Conservation (phyloP, 2,888 invertebrate genomes). For the Craniophora ligustri region DNA sequence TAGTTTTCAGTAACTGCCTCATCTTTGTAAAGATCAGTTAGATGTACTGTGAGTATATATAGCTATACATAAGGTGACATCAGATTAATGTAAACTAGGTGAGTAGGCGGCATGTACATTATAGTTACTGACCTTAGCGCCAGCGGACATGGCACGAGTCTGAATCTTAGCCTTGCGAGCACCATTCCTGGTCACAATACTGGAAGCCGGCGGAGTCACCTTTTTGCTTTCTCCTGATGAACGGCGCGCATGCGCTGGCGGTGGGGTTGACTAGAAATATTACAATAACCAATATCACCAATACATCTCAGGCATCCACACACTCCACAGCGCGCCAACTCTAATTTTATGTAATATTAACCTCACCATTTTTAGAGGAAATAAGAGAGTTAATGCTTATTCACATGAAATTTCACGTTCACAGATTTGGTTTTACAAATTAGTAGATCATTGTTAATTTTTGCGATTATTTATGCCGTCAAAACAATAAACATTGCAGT, state of each 20-base stretch:
- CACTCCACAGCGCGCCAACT: constrained; percentile 47
- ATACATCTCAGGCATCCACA: constrained; percentile 7
- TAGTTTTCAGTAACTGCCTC: background rate
- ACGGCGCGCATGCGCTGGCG: constrained; percentile 68
- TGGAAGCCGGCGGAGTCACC: constrained; percentile 75
- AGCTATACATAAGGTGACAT: constrained; percentile 16
- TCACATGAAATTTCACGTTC: constrained; percentile 41
- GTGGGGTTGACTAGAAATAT: constrained; percentile 73
- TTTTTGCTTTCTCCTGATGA: constrained; percentile 76
- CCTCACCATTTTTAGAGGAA: constrained; percentile 48
- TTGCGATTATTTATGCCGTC: constrained; percentile 33
- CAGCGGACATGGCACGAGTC: constrained; percentile 89
- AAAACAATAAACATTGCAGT: constrained; percentile 46
- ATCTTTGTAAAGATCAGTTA: constrained; percentile 11
- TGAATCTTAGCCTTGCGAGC: constrained; percentile 90
- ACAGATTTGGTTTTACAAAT: constrained; percentile 15
- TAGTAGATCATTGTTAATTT: constrained; percentile 40
- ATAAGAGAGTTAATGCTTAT: constrained; percentile 15
- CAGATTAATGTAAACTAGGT: constrained; percentile 38
- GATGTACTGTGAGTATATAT: background rate
- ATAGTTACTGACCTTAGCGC: constrained; percentile 73
- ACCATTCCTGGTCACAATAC: constrained; percentile 88
- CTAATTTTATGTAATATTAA: constrained; percentile 26
- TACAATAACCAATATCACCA: constrained; percentile 27
- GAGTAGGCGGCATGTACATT: constrained; percentile 42